Base-by-base conservation (phyloP, 2,113 vertebrate species). In the Redunca redunca region DNA sequence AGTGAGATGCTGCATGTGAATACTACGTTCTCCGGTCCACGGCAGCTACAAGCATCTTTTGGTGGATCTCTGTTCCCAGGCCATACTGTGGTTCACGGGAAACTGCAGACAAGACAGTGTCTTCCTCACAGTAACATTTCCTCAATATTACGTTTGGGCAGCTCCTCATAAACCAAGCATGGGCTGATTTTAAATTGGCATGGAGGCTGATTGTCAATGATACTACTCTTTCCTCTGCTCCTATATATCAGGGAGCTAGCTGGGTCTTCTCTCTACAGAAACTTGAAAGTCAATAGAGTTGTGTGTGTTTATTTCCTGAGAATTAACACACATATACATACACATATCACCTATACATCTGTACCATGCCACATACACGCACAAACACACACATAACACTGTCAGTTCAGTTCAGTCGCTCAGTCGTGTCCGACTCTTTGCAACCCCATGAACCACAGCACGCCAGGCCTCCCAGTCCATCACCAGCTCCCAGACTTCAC, bases 401-500 rank as follows among this genome's bases (percentile, higher is more conserved):
- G 11, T 15, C 62, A n/a, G 33, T n/a, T 64, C 62, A 67, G 62
- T 67, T 36, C 64, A 67, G 64, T 36, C 2, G 0, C 64, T 67
- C 64, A 21, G 33, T 36, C 0, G 0, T 67, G 64, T 67, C 33
- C 1, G 0, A 67, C 64, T 67, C 16, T 67, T 67, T 67, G 16
- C 0, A 8, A 67, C 64, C 8, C 64, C 4, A n/a, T n/a, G 33
- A 67, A 67, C 8, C 7, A 0, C 33, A 67, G 64, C 62, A 67
- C 0, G 0, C 33, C 62, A 67, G 33, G 33, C 64, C 33, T 67
- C 16, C 33, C 4, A 0, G 64, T 67, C 64, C 4, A n/a, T 19
- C 64, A 67, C 33, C 64, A 67, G n/a, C 64, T 67, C 33, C 64
- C 4, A 0, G 33, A 67, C 16, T 67, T 17, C 17, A 19, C 33